A percentile compares a stretch with the other conserved stretches of the same genome.
Evolutionary conservation across 2,888 invertebrate species (phyloP).

Genomic region (Siphonodentalium dalli): DNA sequence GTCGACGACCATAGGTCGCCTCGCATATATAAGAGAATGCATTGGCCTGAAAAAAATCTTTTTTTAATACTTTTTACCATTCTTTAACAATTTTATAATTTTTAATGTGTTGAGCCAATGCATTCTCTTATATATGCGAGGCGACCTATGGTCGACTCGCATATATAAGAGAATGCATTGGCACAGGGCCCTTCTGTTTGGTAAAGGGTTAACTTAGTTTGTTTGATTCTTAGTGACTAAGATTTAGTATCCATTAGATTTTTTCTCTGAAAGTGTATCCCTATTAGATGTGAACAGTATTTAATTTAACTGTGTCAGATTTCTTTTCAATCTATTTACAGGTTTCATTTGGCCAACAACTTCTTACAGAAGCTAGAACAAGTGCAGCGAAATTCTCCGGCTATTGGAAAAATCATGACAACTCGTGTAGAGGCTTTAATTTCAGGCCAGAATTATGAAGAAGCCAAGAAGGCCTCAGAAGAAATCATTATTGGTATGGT

Average conservation of each 20-base stretch:
- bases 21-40: too few species aligned
- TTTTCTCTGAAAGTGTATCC: neutral
- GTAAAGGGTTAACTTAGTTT: too few species aligned
- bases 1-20: too few species aligned
- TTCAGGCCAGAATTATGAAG: slow-evolving; percentile 28
- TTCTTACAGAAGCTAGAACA: slow-evolving; percentile 36
- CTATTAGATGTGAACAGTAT: neutral
- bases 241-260: neutral
- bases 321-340: slow-evolving; percentile 13
- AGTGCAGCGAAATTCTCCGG: slow-evolving; percentile 46
- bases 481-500: slow-evolving; percentile 50
- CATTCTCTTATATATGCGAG: too few species aligned
- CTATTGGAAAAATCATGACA: slow-evolving; percentile 43
- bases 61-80: too few species aligned
- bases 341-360: slow-evolving; percentile 35
- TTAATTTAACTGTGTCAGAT: neutral
- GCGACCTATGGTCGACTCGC: too few species aligned
- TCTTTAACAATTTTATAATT: too few species aligned
- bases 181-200: too few species aligned
- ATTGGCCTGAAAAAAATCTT: too few species aligned
- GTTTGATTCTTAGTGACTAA: neutral
- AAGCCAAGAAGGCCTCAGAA: slow-evolving; percentile 46
- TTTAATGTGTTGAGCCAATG: too few species aligned
- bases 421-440: slow-evolving; percentile 46
- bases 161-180: too few species aligned